A percentile compares a stretch with the other conserved stretches of the same genome.
phyloP scores from a whole-genome alignment of 2,888 invertebrate species.

The Drosophila nr. fundita region DNA sequence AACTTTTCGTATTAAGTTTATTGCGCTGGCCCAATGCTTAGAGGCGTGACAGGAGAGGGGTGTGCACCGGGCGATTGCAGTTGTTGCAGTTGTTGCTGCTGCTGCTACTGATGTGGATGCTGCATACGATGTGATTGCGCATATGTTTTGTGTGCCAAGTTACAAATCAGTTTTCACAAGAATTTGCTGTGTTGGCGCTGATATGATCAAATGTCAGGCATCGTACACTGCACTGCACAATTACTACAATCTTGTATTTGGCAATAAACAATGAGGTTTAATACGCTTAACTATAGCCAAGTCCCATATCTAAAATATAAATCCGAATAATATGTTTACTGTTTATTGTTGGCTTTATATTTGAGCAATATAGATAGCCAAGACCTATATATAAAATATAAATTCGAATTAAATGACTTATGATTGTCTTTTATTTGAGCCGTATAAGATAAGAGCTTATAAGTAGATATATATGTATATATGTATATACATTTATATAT shows the following conservation, averaged over 20 bases:
- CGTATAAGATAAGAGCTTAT: accelerated
- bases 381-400: not conserved
- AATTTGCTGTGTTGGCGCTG: constrained; percentile 43
- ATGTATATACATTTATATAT: not conserved
- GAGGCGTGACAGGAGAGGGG: constrained; percentile 26
- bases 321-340: not conserved
- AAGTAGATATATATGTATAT: too few species aligned
- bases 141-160: constrained; percentile 66
- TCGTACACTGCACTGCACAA: constrained; percentile 46
- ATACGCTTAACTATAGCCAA: not conserved
- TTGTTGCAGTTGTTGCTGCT: constrained; percentile 12
- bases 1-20: constrained; percentile 75
- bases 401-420: not conserved
- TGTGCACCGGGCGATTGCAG: constrained; percentile 10
- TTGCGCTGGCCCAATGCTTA: constrained; percentile 40
- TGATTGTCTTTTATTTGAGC: not conserved
- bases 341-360: not conserved
- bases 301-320: not conserved
- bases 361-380: not conserved
- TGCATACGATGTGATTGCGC: constrained; percentile 54
- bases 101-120: constrained; percentile 27
- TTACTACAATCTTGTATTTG: not conserved
- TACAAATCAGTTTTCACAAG: constrained; percentile 71
- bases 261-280: not conserved
- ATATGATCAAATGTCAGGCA: constrained; percentile 64